Percentiles rank a stretch among this genome's conserved stretches.
These are phyloP conservation scores for Anastrepha ludens DNA, from an alignment of 1,140 invertebrate species.

Conservation along the genomic window DNA sequence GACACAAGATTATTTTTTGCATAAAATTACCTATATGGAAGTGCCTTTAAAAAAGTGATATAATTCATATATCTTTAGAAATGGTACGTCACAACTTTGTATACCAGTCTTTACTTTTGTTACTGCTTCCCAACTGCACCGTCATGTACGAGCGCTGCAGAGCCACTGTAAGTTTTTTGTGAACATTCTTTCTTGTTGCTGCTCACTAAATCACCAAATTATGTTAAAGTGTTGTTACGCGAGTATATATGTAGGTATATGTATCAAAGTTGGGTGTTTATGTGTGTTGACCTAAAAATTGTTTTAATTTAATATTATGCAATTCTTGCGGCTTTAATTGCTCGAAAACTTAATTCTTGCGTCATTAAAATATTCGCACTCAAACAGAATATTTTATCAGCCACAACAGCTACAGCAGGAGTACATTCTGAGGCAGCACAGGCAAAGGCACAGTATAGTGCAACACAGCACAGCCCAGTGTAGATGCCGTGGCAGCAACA, in stretches of 20 bases:
- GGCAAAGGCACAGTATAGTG: too few species aligned
- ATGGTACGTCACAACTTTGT: too few species aligned
- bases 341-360: conserved; percentile 52
- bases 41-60: too few species aligned
- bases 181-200: neutral
- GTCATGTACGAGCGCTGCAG: too few species aligned
- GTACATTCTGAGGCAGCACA: neutral
- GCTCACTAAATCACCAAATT: neutral
- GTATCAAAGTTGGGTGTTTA: neutral
- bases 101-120: too few species aligned
- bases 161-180: too few species aligned
- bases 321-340: conserved; percentile 51
- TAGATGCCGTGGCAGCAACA: neutral
- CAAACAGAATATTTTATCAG: conserved; percentile 50
- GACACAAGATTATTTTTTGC: too few species aligned
- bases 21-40: too few species aligned
- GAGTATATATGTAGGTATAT: neutral
- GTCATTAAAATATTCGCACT: conserved; percentile 48
- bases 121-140: too few species aligned
- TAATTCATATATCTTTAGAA: too few species aligned
- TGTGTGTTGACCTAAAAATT: conserved; percentile 48
- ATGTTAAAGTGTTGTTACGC: too few species aligned
- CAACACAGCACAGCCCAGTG: neutral
- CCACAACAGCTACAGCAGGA: conserved; percentile 22
- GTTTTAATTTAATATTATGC: conserved; percentile 51